These are phyloP conservation scores for Dasypogon diadema DNA, from an alignment of 2,888 invertebrate species.

Conservation along the genomic window DNA sequence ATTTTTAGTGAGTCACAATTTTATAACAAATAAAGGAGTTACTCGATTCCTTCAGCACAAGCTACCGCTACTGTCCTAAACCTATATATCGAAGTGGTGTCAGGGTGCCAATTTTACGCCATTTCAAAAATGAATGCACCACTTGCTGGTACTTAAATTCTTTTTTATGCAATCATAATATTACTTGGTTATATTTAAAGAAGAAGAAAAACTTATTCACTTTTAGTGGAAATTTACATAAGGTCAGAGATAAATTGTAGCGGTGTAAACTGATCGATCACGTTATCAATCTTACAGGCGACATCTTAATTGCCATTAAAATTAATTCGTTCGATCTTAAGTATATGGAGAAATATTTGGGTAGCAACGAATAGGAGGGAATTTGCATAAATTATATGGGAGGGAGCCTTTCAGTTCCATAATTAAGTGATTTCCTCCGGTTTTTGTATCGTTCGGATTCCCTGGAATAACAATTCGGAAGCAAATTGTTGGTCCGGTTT, in stretches of 20 bases:
- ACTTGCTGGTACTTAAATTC: background rate
- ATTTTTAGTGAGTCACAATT: no score
- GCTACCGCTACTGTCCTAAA: no score
- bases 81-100: no score
- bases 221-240: no score
- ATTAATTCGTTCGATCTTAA: slow-evolving; percentile 13
- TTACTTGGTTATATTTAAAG: background rate
- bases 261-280: background rate
- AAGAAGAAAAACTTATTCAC: background rate
- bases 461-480: slow-evolving; percentile 51
- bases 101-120: slow-evolving; percentile 9
- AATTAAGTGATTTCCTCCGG: slow-evolving; percentile 51
- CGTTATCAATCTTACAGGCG: slow-evolving; percentile 6
- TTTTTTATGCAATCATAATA: background rate
- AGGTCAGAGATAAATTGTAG: background rate
- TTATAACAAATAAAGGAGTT: no score
- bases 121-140: background rate
- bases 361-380: background rate
- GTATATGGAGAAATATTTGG: slow-evolving; percentile 9
- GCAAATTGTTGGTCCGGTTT: slow-evolving; percentile 53
- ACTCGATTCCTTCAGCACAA: no score
- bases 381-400: slow-evolving; percentile 52
- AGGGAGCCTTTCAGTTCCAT: slow-evolving; percentile 14
- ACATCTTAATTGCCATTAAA: slow-evolving; percentile 5
- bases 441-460: slow-evolving; percentile 11